Evolutionary conservation across 2,797 vertebrate species (phyloP).

Genomic region (Sternotherus odoratus): DNA sequence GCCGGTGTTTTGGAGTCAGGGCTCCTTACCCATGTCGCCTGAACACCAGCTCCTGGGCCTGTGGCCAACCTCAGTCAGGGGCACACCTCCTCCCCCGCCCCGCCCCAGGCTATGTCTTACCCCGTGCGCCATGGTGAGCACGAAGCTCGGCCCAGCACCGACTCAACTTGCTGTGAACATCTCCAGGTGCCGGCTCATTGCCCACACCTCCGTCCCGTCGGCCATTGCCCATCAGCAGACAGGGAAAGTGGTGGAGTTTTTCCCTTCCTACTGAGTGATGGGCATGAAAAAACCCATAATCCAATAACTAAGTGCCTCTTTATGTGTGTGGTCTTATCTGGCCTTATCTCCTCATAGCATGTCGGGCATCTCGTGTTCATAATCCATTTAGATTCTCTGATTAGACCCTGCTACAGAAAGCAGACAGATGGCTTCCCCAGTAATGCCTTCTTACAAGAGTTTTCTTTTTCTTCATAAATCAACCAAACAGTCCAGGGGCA

Average conservation of each 20-base stretch:
- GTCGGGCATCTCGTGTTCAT: not conserved
- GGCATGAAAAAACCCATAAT: rapidly evolving
- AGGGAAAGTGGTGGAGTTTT: no score
- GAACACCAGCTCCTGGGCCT: not conserved
- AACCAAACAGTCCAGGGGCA: no score
- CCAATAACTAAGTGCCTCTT: not conserved
- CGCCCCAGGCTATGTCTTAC: no score
- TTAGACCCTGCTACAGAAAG: not conserved
- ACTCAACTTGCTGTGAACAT: not conserved
- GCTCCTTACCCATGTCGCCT: not conserved
- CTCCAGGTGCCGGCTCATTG: not conserved
- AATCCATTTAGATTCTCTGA: rapidly evolving
- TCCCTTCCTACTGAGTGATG: rapidly evolving
- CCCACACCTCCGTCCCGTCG: rapidly evolving
- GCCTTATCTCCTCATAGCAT: not conserved
- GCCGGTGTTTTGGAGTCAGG: no score
- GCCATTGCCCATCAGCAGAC: no score
- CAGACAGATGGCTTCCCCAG: not conserved
- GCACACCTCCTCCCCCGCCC: not conserved
- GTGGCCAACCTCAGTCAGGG: not conserved
- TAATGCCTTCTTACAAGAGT: not conserved
- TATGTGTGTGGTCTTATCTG: not conserved
- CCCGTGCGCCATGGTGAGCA: rapidly evolving
- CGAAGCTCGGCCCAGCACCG: not conserved
- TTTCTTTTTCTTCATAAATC: not conserved